These are phyloP conservation scores for Lycia hirtaria DNA, from an alignment of 2,888 invertebrate genomes.

Conservation along the genomic window DNA sequence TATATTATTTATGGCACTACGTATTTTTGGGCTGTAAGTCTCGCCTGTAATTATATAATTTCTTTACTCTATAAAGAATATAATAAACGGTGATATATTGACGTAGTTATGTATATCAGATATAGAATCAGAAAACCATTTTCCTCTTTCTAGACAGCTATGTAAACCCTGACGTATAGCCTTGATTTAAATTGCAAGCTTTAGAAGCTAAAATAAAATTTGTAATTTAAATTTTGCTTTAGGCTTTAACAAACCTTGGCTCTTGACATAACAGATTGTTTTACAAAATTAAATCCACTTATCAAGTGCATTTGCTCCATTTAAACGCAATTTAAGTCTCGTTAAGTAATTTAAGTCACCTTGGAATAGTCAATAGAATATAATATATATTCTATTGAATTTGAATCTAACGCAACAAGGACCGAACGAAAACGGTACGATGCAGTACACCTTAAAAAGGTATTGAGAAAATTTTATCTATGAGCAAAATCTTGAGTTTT, in stretches of 20 bases:
- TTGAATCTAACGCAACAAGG: neutral
- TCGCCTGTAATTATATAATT: too few species aligned
- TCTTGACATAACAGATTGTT: slow-evolving; percentile 28
- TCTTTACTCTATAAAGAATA: too few species aligned
- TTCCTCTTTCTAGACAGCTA: too few species aligned
- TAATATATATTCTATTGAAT: slow-evolving; percentile 11
- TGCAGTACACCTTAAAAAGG: too few species aligned
- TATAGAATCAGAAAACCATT: too few species aligned
- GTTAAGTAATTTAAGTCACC: slow-evolving; percentile 22
- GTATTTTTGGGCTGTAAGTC: too few species aligned
- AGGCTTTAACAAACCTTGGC: slow-evolving; percentile 14
- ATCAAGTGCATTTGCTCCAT: slow-evolving; percentile 34
- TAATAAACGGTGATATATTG: too few species aligned
- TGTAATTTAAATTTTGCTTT: neutral
- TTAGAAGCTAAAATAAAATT: slow-evolving; percentile 1
- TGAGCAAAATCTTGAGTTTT: neutral
- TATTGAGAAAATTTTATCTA: neutral
- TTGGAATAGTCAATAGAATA: too few species aligned
- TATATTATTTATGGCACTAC: too few species aligned
- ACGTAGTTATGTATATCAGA: too few species aligned
- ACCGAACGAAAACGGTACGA: slow-evolving; percentile 1
- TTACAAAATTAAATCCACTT: slow-evolving; percentile 17
- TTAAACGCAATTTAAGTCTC: slow-evolving; percentile 29
- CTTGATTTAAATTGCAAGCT: slow-evolving; percentile 17
- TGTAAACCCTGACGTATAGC: too few species aligned